Percentiles rank a stretch among this genome's conserved stretches.
These are phyloP conservation scores for Crenuchus spilurus DNA, from an alignment of 2,797 vertebrate species.

Conservation along the genomic window DNA sequence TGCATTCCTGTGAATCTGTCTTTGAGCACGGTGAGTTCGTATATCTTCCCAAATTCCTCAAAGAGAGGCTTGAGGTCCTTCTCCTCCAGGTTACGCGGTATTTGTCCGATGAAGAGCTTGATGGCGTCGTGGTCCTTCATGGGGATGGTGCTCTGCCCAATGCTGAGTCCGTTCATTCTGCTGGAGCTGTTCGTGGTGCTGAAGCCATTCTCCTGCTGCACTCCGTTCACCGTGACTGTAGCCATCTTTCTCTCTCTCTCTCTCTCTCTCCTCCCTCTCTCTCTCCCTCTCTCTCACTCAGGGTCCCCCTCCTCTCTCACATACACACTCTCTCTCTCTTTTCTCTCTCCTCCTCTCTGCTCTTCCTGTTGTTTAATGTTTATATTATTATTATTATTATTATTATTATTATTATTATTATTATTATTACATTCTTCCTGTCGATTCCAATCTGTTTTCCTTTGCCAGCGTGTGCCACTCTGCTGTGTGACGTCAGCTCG, in stretches of 20 bases:
- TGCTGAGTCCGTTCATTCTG: slow-evolving; percentile 90
- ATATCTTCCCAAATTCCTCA: slow-evolving; percentile 99
- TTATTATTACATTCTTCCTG: slow-evolving; percentile 60
- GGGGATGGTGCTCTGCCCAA: slow-evolving; percentile 88
- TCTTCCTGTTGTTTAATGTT: slow-evolving; percentile 47
- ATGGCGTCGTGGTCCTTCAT: slow-evolving; percentile 99
- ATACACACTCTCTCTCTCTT: slow-evolving; percentile 39
- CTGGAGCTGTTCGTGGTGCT: slow-evolving; percentile 91
- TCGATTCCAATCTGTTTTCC: slow-evolving; percentile 58
- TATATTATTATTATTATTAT: slow-evolving; percentile 52
- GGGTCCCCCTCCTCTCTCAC: slow-evolving; percentile 30
- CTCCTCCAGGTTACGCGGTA: slow-evolving; percentile 96
- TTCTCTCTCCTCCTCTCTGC: slow-evolving; percentile 51
- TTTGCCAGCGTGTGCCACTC: slow-evolving; percentile 68
- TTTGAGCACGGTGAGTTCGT: slow-evolving; percentile 99
- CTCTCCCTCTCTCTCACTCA: slow-evolving; percentile 40
- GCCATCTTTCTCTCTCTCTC: slow-evolving; percentile 84
- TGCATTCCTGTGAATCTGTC: slow-evolving; percentile 99
- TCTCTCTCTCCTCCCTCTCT: slow-evolving; percentile 60
- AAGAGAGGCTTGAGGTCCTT: slow-evolving; percentile 97
- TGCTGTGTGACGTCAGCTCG: slow-evolving; percentile 81
- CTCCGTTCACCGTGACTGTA: slow-evolving; percentile 89
- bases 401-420: slow-evolving; percentile 60
- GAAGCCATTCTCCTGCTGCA: slow-evolving; percentile 89
- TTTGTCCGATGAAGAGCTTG: slow-evolving; percentile 99